These are phyloP conservation scores for Flexamia atlantica DNA, from an alignment of 2,888 invertebrate genomes.

Conservation along the genomic window DNA sequence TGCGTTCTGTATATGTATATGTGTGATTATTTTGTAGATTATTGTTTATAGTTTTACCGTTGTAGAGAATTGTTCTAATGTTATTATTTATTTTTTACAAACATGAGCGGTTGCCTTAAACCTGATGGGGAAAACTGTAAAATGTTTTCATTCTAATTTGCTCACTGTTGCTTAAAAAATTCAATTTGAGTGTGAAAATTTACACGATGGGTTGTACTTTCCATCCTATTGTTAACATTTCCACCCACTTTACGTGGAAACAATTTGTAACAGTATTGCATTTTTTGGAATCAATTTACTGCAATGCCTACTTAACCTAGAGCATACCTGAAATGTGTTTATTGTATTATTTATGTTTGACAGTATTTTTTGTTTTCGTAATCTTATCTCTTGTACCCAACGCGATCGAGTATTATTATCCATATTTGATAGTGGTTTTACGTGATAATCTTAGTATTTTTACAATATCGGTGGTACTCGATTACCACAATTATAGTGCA, in stretches of 20 bases:
- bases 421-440: neutral
- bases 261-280: conserved; percentile 1
- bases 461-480: neutral
- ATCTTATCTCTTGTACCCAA: neutral
- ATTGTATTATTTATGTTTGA: conserved; percentile 6
- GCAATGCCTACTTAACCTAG: conserved; percentile 12
- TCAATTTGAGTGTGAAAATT: neutral
- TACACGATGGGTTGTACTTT: neutral
- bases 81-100: conserved; percentile 55
- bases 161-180: neutral
- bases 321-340: conserved; percentile 2
- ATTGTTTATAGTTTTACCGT: conserved; percentile 53
- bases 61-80: conserved; percentile 49
- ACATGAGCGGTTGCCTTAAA: conserved; percentile 48
- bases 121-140: neutral
- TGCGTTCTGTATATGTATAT: conserved; percentile 11
- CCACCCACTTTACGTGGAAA: neutral
- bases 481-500: no score
- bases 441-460: conserved; percentile 12
- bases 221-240: neutral
- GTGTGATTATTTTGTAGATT: conserved; percentile 46
- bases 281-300: neutral
- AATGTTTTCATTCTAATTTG: neutral
- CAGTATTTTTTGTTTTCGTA: conserved; percentile 1
- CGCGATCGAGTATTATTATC: neutral